Base-by-base conservation (phyloP, 2,797 vertebrate species). In the Garrulus glandarius region DNA sequence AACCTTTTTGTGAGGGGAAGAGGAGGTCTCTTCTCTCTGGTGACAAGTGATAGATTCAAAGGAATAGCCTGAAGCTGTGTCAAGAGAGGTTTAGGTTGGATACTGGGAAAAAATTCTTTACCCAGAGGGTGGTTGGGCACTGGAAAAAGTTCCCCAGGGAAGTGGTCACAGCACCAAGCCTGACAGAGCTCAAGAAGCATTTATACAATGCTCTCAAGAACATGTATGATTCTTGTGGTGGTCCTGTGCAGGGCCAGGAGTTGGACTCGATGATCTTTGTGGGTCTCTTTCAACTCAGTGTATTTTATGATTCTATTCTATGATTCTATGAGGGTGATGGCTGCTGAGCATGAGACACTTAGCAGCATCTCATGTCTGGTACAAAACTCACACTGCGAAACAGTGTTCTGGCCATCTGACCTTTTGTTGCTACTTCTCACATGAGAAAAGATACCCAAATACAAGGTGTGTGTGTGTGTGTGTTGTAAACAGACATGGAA, bases 201-300 rank as follows among this genome's bases (percentile, higher is more conserved):
- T 44, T 50, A 8, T 12, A 64, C 37, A 70, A 34, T 16, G 15
- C 4, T 39, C 8, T 44, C 12, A 56, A 43, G n/a, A 7, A 41
- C 5, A 20, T 32, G 10, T 19, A 13, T 52, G 21, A 64, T 46
- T 52, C 26, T 36, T 52, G 21, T 39, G 12, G 16, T 34, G 16
- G 2, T 46, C n/a, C 18, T 46, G 26, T 52, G 39, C 39, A 71
- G 37, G 15, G 3, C 29, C 9, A 71, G 34, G 34, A 71, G 13
- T 2, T 39, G 29, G 15, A 64, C 26, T 65, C 1, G 0, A 32
- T 27, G 17, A 16, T 53, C 59, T 6, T 47, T 27, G 21, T 3
- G 7, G 5, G 4, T 52, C 9, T 7, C 24, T 50, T 27, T 26
- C 22, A 49, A 24, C 0, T 4, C 13, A 57, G 37, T 0, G 0